phyloP scores from a whole-genome alignment of 2,797 vertebrate genomes.

The Toxotes lorentzi region DNA sequence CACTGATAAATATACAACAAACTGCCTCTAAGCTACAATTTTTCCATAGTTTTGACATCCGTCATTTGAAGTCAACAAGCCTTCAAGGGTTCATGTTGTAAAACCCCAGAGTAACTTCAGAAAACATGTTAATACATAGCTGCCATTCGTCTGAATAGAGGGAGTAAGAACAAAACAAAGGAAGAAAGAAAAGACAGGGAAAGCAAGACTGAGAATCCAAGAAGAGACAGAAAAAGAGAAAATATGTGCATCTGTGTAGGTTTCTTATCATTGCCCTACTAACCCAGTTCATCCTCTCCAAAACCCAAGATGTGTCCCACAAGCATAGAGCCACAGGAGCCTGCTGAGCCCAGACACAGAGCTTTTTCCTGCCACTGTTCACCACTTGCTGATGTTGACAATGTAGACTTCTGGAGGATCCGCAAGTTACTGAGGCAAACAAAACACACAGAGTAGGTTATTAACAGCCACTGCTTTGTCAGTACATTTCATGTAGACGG shows the following conservation, averaged over 20 bases:
- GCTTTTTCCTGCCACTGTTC: conserved; percentile 95
- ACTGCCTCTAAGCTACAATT: conserved; percentile 34
- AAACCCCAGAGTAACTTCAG: conserved; percentile 24
- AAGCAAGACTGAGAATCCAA: not conserved
- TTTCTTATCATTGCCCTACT: conserved; percentile 54
- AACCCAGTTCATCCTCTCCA: conserved; percentile 98
- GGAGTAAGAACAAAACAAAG: conserved; percentile 13
- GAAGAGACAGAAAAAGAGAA: conserved; percentile 5
- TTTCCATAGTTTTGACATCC: conserved; percentile 47
- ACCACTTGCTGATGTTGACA: conserved; percentile 84
- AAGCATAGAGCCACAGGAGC: conserved; percentile 91
- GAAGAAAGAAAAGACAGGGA: conserved; percentile 2
- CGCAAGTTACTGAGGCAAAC: conserved; percentile 90
- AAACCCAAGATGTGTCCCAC: conserved; percentile 95
- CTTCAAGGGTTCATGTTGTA: conserved; percentile 23
- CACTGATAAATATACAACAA: conserved; percentile 49
- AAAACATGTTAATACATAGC: conserved; percentile 31
- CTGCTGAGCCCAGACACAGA: conserved; percentile 91
- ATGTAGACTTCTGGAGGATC: conserved; percentile 91
- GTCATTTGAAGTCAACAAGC: conserved; percentile 43
- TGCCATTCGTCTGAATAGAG: conserved; percentile 23
- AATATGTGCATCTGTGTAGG: not conserved
- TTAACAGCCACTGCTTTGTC: not conserved
- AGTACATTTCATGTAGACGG: not conserved
- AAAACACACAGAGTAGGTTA: conserved; percentile 26